Evolutionary conservation across 2,888 invertebrate genomes (phyloP), one percentile per base, ranked within the genome.

Genomic region (Drosophila rubida): DNA sequence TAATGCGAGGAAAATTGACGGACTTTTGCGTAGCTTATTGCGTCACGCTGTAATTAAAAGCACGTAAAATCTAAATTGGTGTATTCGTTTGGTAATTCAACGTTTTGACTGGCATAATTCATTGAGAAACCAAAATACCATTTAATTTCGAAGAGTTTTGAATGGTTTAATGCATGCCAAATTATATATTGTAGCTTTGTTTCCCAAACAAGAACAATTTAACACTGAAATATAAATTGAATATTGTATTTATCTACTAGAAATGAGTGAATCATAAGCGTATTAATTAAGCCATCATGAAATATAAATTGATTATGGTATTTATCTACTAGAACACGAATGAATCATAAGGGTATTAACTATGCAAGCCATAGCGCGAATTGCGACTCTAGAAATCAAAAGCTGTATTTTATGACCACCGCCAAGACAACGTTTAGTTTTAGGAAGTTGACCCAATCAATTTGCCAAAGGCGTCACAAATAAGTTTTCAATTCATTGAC

Each of bases 381-480:
- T 27, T 27, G 7, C 22, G 35, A 13, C 5, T 35, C 19, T 32
- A 14, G 9, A 11, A 14, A 7, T 30, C 27, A 4, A 19, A 9
- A 35, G 27, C 14, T 11, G 2, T 7, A 9, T 1, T 60, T 51
- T 60, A 53, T 46, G 37, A 44, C 11, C 27, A 32, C n/a, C 46
- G 25, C 22, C 25, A 41, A 50, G n/a, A 3, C 32, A 27, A 44
- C 6, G n/a, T 1, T 49, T 25, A 19, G 7, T 32, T 41, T 27
- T 8, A 7, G 19, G 13, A 61, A 54, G 45, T 51, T 45, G 16
- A 0, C 42, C 55, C 25, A 44, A 71, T 13, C 70, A 80, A 75
- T 80, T 84, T 76, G 83, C 73, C 63, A 59, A 22, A 64, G 54
- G 58, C 32, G 66, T 42, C 35, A 62, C 44, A 60, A 69, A 74